Conservation (phyloP, 1,140 invertebrate species). For the Coptotermes formosanus region DNA sequence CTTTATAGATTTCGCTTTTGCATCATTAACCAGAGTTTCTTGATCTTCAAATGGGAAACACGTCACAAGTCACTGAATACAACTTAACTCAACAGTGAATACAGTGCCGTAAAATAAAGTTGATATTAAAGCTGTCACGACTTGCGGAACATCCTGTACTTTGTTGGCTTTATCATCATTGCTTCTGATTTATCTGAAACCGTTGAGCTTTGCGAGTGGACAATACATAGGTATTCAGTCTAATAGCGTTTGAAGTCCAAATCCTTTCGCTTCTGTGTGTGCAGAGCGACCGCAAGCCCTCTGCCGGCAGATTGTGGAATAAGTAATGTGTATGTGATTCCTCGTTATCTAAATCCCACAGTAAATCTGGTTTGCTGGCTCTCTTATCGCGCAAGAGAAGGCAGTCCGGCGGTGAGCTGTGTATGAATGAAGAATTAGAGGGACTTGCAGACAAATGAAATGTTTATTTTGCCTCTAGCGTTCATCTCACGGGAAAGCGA, state of each 20-base stretch:
- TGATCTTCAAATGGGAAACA: no score
- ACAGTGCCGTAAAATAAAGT: no score
- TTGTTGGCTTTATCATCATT: neutral
- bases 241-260: constrained; percentile 15
- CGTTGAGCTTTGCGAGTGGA: neutral
- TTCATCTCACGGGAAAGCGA: no score
- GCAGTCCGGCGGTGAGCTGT: neutral
- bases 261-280: neutral
- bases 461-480: neutral
- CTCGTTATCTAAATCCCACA: constrained; percentile 10
- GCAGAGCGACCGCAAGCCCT: neutral
- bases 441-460: neutral
- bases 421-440: neutral
- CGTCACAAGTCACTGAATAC: no score
- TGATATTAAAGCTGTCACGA: neutral
- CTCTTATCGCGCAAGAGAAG: neutral
- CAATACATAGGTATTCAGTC: neutral
- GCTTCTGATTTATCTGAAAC: neutral
- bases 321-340: constrained; percentile 12
- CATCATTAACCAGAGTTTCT: no score
- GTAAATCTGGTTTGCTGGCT: constrained; percentile 2
- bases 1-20: no score
- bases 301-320: constrained; percentile 8
- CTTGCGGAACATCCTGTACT: neutral
- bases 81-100: no score